Evolutionary conservation across 2,113 vertebrate genomes (phyloP).

Genomic region (Tangachromis dhanisi): DNA sequence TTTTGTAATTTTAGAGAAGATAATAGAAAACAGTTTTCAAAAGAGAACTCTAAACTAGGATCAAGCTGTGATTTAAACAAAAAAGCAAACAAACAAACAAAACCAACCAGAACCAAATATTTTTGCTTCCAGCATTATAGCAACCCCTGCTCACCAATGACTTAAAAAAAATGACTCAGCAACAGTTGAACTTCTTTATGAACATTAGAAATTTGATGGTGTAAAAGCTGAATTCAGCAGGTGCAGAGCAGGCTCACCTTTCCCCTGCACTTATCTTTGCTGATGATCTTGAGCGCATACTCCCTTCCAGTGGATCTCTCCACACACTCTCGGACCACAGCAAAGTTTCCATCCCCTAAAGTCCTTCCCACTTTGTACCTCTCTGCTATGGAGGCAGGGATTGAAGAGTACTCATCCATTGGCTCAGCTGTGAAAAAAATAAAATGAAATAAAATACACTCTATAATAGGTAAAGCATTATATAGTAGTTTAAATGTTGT

Average conservation of each 20-base stretch:
- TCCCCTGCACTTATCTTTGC: slow-evolving; percentile 95
- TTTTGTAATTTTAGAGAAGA: neutral
- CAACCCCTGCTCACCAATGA: neutral
- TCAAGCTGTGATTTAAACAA: neutral
- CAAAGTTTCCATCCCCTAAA: slow-evolving; percentile 96
- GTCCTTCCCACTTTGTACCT: slow-evolving; percentile 94
- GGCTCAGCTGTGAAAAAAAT: slow-evolving; percentile 72
- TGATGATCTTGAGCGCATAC: slow-evolving; percentile 97
- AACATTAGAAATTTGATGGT: neutral
- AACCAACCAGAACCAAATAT: neutral
- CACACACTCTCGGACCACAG: slow-evolving; percentile 94
- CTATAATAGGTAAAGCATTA: neutral
- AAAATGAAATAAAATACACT: neutral
- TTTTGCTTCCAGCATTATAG: neutral
- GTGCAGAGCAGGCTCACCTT: slow-evolving; percentile 76
- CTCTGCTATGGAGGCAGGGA: slow-evolving; percentile 88
- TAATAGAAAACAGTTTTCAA: neutral
- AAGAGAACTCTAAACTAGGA: neutral
- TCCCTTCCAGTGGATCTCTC: slow-evolving; percentile 94
- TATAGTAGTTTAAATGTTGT: neutral
- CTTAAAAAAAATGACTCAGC: neutral
- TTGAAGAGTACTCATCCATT: slow-evolving; percentile 81
- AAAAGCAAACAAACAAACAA: neutral
- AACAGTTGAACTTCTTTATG: neutral
- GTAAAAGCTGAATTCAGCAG: neutral